Conservation (phyloP, 2,113 vertebrate genomes). For the Paramisgurnus dabryanus region DNA sequence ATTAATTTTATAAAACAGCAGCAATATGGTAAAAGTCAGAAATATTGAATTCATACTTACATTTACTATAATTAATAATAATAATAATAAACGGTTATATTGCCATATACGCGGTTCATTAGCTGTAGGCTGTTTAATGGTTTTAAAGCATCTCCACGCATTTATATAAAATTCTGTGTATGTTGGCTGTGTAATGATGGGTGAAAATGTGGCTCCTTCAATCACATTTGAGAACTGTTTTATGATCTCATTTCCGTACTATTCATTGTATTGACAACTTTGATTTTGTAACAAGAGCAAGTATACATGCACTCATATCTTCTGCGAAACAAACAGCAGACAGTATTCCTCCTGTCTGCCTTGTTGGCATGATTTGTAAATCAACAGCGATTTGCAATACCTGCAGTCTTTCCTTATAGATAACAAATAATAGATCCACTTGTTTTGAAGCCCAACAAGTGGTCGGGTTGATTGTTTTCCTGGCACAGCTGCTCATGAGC, state of each 20-base stretch:
- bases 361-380: not conserved
- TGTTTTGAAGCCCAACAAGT: conserved; percentile 37
- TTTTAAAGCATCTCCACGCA: no score
- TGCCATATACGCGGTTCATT: no score
- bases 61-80: no score
- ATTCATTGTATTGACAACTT: not conserved
- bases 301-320: not conserved
- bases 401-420: conserved; percentile 20
- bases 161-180: no score
- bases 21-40: no score
- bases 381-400: conserved; percentile 4
- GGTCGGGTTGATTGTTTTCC: conserved; percentile 36
- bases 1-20: no score
- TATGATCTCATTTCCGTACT: not conserved
- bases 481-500: conserved; percentile 29
- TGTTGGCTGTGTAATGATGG: no score
- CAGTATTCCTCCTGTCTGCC: not conserved
- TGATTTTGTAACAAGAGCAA: not conserved
- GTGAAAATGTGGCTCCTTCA: no score
- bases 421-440: conserved; percentile 4
- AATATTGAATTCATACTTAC: no score
- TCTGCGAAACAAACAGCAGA: not conserved
- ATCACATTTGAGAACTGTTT: not conserved
- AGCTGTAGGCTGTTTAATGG: not conserved
- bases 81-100: no score